Conservation (phyloP, 2,113 vertebrate species). For the Psittacula cyanocephala region DNA sequence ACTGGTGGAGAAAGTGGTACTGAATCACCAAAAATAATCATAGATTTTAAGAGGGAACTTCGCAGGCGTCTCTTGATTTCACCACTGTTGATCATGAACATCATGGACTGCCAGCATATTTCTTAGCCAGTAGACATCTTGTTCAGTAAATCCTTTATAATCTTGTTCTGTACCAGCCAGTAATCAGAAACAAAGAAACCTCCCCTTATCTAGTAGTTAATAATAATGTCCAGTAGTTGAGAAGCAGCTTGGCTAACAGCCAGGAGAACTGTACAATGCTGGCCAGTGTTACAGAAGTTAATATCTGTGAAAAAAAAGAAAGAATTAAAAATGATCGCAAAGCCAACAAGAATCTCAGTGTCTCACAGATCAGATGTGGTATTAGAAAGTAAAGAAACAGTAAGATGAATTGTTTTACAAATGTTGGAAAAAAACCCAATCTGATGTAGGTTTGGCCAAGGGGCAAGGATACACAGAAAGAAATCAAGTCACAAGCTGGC, state of each 20-base stretch:
- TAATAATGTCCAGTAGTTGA: neutral
- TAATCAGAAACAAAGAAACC: neutral
- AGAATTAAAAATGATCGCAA: neutral
- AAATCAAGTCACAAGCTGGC: neutral
- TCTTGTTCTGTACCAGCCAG: neutral
- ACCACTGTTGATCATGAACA: neutral
- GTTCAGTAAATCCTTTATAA: neutral
- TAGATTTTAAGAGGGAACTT: neutral
- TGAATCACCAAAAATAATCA: neutral
- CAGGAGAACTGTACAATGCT: neutral
- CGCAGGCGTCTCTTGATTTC: neutral
- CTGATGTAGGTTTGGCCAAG: neutral
- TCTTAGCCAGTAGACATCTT: neutral
- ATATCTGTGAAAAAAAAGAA: neutral
- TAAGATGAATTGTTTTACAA: neutral
- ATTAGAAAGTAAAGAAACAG: neutral
- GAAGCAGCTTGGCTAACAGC: neutral
- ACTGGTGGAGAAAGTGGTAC: neutral
- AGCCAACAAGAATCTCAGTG: neutral
- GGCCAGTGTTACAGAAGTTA: fast-evolving
- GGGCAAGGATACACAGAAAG: neutral
- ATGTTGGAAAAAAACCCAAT: fast-evolving
- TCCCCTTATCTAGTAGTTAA: neutral
- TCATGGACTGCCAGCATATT: neutral
- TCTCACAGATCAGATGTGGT: neutral